A percentile compares a stretch with the other conserved stretches of the same genome.
Conservation (phyloP, 2,797 vertebrate genomes). For the Yasuhikotakia modesta region DNA sequence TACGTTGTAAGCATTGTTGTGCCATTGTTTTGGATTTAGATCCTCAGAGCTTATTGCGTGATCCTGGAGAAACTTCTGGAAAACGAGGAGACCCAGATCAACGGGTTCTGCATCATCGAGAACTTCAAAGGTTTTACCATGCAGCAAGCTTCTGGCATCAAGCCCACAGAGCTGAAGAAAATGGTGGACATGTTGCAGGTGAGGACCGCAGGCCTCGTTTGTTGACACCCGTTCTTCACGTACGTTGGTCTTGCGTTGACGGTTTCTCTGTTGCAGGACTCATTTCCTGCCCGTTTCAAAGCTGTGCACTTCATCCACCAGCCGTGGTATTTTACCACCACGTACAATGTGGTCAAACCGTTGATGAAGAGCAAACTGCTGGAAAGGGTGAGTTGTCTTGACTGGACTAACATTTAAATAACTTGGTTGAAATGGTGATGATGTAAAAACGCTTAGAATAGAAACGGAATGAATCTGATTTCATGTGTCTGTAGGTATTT, state of each 20-base stretch:
- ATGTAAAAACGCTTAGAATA: background rate
- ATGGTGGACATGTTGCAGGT: conserved; percentile 99
- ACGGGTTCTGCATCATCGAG: conserved; percentile 96
- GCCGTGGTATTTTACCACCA: conserved; percentile 99
- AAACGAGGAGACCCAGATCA: conserved; percentile 97
- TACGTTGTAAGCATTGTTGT: background rate
- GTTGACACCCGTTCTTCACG: background rate
- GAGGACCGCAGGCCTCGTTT: conserved; percentile 2
- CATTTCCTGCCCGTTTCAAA: conserved; percentile 97
- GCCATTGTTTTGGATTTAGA: conserved; percentile 71
- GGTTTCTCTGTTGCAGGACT: conserved; percentile 79
- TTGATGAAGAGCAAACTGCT: conserved; percentile 96
- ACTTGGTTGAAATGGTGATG: background rate
- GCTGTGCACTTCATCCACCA: conserved; percentile 97
- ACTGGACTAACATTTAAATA: too few species aligned
- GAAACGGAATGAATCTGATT: conserved; percentile 3
- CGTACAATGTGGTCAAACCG: conserved; percentile 95
- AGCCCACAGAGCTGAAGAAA: conserved; percentile 93
- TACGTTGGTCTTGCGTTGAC: background rate
- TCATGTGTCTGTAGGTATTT: conserved; percentile 81
- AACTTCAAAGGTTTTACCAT: conserved; percentile 98
- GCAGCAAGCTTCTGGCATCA: conserved; percentile 95
- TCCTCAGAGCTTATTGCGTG: conserved; percentile 95
- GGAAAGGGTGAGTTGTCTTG: conserved; percentile 83
- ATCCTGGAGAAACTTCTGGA: conserved; percentile 96